Base-by-base conservation (phyloP, 2,888 invertebrate genomes). In the Ephialtes manifestator region DNA sequence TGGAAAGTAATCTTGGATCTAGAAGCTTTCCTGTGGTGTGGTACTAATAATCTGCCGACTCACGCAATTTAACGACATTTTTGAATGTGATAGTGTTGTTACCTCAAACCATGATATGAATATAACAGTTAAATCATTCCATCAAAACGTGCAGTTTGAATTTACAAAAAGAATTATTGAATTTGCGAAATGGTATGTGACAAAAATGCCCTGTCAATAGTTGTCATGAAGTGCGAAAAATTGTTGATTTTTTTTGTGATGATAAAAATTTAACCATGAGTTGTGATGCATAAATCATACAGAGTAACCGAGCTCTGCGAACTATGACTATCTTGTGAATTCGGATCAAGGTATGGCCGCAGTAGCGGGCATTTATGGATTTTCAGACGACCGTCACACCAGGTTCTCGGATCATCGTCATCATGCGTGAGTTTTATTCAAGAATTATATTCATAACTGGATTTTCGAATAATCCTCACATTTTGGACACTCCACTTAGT, bases 361-460 rank as follows among this genome's bases (percentile, higher is more conserved):
- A 91, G 93, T 93, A 89, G 93, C 93, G 90, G 93, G 93, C 91
- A 92, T 93, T 90, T 93, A 93, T 90, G 91, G 93, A 89, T 89
- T 92, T 90, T 90, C 93, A 88, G 93, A 93, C 80, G 93, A 93
- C 83, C 92, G 93, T 89, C 91, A 93, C 89, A 77, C 84, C 89
- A 92, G 91, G 89, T 86, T 89, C 85, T 85, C 87, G 85, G 92
- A 93, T 68, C 92, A 92, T 87, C 93, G 92, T 84, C 90, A 65
- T 39, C 65, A 65, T 65, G 81, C 78, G 84, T 85, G 78, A 85
- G 85, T 85, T 77, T 67, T 3, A 43, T 20, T 39, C 46, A 70
- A 80, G 20, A 24, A 58, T 28, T 28, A 28, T 15, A 11, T 3
- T 3, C 15, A 4, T 0, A 39, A 10, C 10, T 10, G 10, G 0